Conservation (phyloP, 2,113 vertebrate species). For the Ancistrus triradiatus region DNA sequence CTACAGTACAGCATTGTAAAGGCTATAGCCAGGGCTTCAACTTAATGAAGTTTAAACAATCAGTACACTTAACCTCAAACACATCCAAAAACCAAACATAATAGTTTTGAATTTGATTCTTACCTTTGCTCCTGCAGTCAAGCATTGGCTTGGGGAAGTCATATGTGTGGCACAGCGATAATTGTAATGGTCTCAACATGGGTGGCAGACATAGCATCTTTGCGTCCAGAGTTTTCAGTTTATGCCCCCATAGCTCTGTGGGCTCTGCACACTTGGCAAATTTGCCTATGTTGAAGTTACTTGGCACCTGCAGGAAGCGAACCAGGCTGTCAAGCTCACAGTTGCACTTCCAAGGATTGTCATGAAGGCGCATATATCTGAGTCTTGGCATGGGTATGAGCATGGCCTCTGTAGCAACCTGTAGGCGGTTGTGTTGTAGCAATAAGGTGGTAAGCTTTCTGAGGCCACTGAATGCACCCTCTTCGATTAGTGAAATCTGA, state of each 20-base stretch:
- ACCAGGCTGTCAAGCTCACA: slow-evolving; percentile 85
- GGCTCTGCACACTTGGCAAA: slow-evolving; percentile 84
- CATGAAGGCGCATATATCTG: slow-evolving; percentile 86
- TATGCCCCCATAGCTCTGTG: slow-evolving; percentile 68
- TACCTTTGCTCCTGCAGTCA: slow-evolving; percentile 89
- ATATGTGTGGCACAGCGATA: slow-evolving; percentile 77
- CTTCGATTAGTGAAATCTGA: slow-evolving; percentile 81
- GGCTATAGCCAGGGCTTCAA: too few relatives aligned
- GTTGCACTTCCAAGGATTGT: slow-evolving; percentile 89
- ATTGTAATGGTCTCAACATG: slow-evolving; percentile 9
- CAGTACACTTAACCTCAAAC: too few relatives aligned
- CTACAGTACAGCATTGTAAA: too few relatives aligned
- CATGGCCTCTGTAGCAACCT: slow-evolving; percentile 76
- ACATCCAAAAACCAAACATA: too few relatives aligned
- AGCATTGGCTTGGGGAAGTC: slow-evolving; percentile 80
- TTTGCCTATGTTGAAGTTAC: slow-evolving; percentile 87
- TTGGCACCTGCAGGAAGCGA: slow-evolving; percentile 85
- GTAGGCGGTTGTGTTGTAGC: slow-evolving; percentile 88
- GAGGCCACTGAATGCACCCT: slow-evolving; percentile 81
- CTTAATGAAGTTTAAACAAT: too few relatives aligned
- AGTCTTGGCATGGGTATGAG: slow-evolving; percentile 82
- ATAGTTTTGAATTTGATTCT: too few relatives aligned
- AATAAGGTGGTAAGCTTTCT: slow-evolving; percentile 84
- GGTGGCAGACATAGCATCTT: slow-evolving; percentile 73
- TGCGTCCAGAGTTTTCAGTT: slow-evolving; percentile 76